Evolutionary conservation across 2,888 invertebrate genomes (phyloP), one percentile per base, ranked within the genome.

Genomic region (Pocota personata): DNA sequence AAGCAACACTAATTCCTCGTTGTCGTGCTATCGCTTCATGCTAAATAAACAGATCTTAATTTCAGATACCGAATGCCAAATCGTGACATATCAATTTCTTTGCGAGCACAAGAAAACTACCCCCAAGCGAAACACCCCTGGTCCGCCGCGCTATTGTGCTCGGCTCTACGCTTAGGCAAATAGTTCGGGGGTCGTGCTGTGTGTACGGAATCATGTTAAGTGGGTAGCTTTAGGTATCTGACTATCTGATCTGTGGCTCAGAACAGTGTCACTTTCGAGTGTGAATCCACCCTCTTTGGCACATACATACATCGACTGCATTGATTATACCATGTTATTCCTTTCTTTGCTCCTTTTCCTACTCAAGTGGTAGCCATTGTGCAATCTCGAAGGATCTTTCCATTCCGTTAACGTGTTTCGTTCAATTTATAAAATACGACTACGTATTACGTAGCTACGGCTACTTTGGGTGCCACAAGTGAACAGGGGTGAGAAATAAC

Each of bases 81-180:
- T 87, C 87, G 87, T 87, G 87, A 87, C 87, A 87, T 87, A 87
- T 87, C 87, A 87, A 87, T 87, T 82, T 82, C 82, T 87, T 78
- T 46, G 62, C 64, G 64, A 80, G 60, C 48, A 46, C 58, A 50
- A 66, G 60, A 72, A 69, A 83, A 66, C 72, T 78, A 77, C 57
- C 82, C 71, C 43, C 40, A 46, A 3, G 12, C 16, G 37, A 27
- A 48, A 64, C 55, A 58, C 50, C 57, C 46, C 37, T 58, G 10
- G 12, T n/a, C 21, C 30, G 66, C 8, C n/a, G n/a, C 8, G 6
- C 55, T 37, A 57, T 75, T 80, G 64, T 80, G 52, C 32, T 50
- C n/a, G n/a, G 50, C 35, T 69, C 24, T 30, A 46, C 27, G 27
- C 32, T 40, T 5, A 30, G 40, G 30, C 50, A 66, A 71, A 77